Percentiles rank a stretch among this genome's conserved stretches.
Evolutionary conservation across 2,888 invertebrate species (phyloP).

Genomic region (Ypsolopha scabrella): DNA sequence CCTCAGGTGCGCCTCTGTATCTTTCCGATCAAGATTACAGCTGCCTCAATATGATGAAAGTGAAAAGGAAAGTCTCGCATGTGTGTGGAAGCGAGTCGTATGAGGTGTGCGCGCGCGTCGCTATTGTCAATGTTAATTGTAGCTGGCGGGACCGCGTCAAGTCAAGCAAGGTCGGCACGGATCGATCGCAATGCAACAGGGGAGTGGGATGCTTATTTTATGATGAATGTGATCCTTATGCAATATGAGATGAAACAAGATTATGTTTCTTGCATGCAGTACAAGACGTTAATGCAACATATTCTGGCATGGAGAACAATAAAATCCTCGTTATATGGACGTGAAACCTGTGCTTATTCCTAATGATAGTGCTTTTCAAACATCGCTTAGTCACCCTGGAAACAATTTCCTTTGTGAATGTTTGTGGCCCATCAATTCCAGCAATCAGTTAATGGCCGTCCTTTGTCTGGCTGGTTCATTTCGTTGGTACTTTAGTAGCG

Average conservation of each 20-base stretch:
- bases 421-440: conserved; percentile 23
- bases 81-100: conserved; percentile 18
- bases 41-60: conserved; percentile 10
- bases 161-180: conserved; percentile 58
- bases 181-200: conserved; percentile 35
- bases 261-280: too few species aligned
- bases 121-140: conserved; percentile 58
- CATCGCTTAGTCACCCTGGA: conserved; percentile 32
- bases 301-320: too few species aligned
- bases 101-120: conserved; percentile 42
- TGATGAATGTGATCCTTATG: conserved; percentile 9
- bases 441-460: conserved; percentile 32
- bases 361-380: background rate
- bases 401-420: conserved; percentile 30
- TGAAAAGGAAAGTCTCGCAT: conserved; percentile 34
- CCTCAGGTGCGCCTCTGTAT: too few species aligned
- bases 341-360: too few species aligned
- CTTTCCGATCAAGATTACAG: too few species aligned
- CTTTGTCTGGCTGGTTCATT: conserved; percentile 20
- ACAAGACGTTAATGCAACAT: too few species aligned
- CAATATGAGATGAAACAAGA: too few species aligned
- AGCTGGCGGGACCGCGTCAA: conserved; percentile 40
- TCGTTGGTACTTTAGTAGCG: conserved; percentile 21
- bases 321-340: too few species aligned
- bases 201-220: background rate